phyloP scores from a whole-genome alignment of 2,797 vertebrate species.

The Mareca strepera region DNA sequence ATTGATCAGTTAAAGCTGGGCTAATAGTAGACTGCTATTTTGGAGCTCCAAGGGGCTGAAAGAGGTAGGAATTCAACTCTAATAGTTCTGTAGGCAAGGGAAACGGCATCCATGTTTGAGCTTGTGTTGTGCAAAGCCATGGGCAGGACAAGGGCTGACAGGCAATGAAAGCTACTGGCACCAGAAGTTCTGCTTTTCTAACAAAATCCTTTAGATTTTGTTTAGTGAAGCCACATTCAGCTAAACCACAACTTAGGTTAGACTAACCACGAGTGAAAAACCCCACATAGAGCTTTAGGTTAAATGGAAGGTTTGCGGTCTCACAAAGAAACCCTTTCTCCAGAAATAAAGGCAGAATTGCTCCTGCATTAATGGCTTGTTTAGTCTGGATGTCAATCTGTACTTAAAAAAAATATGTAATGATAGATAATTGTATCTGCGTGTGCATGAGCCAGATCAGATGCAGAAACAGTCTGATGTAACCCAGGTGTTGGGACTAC shows the following conservation, averaged over 20 bases:
- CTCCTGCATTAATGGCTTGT: slow-evolving; percentile 45
- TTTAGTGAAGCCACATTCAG: background rate
- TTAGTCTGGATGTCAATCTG: slow-evolving; percentile 49
- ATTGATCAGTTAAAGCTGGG: background rate
- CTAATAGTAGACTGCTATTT: background rate
- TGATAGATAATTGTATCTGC: slow-evolving; percentile 44
- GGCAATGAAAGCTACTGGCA: background rate
- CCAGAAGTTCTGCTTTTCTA: background rate
- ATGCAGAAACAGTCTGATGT: background rate
- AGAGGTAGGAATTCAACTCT: background rate
- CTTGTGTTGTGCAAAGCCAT: background rate
- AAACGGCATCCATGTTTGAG: background rate
- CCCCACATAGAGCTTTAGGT: background rate
- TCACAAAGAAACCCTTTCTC: slow-evolving; percentile 15
- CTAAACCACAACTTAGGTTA: slow-evolving; percentile 6
- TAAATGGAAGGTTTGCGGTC: background rate
- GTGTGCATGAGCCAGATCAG: slow-evolving; percentile 11
- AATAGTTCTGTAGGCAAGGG: background rate
- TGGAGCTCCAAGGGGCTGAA: background rate
- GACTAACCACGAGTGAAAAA: background rate
- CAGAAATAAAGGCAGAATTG: slow-evolving; percentile 21
- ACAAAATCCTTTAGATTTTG: background rate
- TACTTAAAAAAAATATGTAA: background rate
- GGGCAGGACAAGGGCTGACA: background rate
- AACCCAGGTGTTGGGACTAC: background rate